These are phyloP conservation scores for Sebastes minor DNA, from an alignment of 2,797 vertebrate genomes.

Conservation along the genomic window DNA sequence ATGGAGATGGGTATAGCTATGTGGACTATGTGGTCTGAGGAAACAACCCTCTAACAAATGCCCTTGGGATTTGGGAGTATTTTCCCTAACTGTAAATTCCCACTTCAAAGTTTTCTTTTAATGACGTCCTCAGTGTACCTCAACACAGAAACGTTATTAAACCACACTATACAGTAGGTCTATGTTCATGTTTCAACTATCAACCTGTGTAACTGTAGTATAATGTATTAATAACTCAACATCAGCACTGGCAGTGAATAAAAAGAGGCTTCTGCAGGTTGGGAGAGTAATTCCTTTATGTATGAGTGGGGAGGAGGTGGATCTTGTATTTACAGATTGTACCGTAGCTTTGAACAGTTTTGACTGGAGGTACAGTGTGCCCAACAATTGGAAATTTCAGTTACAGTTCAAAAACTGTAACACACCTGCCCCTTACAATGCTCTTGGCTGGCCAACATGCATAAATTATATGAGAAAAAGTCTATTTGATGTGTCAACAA, in stretches of 20 bases:
- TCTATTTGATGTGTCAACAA: constrained; percentile 4
- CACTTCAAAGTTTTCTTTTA: neutral
- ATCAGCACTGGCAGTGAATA: neutral
- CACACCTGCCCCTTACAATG: neutral
- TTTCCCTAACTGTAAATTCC: neutral
- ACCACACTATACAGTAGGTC: neutral
- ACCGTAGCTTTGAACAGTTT: neutral
- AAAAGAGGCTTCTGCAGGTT: neutral
- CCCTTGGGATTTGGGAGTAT: neutral
- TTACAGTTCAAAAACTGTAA: neutral
- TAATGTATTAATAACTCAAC: neutral
- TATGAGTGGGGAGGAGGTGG: neutral
- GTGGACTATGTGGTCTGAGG: neutral
- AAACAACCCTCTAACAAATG: constrained; percentile 1
- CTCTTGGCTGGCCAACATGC: constrained; percentile 47
- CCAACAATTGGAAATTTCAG: neutral
- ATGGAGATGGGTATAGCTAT: neutral
- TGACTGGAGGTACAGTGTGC: neutral
- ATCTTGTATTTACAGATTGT: neutral
- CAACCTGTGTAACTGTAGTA: constrained; percentile 8
- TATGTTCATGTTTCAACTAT: neutral
- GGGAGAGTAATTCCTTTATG: neutral
- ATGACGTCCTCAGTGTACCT: neutral
- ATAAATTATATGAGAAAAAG: constrained; percentile 2
- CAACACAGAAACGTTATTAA: neutral